Conservation (phyloP, 2,113 vertebrate genomes). For the Rhynchomys soricoides region DNA sequence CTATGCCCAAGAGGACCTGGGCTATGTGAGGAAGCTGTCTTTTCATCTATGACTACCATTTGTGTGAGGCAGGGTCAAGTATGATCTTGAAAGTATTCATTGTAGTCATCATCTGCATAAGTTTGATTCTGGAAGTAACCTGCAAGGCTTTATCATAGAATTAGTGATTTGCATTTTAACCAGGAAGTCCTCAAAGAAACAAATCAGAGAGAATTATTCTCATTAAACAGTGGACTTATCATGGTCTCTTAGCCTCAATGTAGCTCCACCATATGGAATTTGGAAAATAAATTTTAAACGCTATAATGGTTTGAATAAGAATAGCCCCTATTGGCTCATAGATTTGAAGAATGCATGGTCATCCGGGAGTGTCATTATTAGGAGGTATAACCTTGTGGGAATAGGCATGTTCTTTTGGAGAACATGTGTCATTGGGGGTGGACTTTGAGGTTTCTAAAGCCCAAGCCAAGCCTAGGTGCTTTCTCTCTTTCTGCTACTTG, state of each 20-base stretch:
- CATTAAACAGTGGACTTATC: not conserved
- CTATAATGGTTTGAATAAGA: not conserved
- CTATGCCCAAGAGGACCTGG: fast-evolving
- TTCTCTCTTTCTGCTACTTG: not conserved
- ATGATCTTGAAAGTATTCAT: not conserved
- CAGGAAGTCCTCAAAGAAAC: not conserved
- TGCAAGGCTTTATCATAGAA: not conserved
- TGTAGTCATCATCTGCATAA: not conserved
- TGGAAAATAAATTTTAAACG: not conserved
- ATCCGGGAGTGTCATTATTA: not conserved
- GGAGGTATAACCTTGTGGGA: not conserved
- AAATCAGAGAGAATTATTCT: not conserved
- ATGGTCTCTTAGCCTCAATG: not conserved
- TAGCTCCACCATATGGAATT: not conserved
- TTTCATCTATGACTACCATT: not conserved
- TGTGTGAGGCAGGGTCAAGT: not conserved
- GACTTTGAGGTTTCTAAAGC: not conserved
- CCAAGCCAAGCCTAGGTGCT: not conserved
- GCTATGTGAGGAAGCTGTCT: not conserved
- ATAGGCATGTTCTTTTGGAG: too few relatives aligned
- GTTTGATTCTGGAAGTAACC: not conserved
- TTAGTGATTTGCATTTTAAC: not conserved
- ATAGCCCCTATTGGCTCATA: not conserved
- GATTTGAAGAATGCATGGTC: not conserved
- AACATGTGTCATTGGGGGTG: not conserved